Evolutionary conservation across 2,888 invertebrate genomes (phyloP).

Genomic region (Rhagophthalmus giganteus): DNA sequence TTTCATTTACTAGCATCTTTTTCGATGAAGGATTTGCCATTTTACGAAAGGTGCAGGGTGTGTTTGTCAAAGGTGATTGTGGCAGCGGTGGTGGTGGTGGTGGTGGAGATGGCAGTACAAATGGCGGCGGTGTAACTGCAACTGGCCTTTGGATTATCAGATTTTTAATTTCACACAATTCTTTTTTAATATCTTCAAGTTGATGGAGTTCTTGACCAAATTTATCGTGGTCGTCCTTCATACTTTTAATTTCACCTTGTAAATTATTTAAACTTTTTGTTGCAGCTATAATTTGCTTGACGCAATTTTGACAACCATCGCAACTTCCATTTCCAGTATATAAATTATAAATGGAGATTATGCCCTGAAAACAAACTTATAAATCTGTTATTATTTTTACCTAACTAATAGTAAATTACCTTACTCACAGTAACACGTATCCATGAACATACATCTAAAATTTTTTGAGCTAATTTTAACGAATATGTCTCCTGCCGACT

Average conservation of each 20-base stretch:
- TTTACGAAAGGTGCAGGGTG: no score
- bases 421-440: slow-evolving; percentile 43
- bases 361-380: slow-evolving; percentile 21
- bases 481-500: slow-evolving; percentile 39
- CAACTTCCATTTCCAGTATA: slow-evolving; percentile 6
- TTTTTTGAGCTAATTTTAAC: slow-evolving; percentile 38
- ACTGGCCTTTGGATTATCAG: neutral
- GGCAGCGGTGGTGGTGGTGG: slow-evolving; percentile 43
- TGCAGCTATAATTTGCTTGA: slow-evolving; percentile 33
- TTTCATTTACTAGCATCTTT: no score
- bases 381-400: no score
- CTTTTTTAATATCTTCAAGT: slow-evolving; percentile 33
- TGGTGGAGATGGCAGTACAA: slow-evolving; percentile 40
- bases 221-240: slow-evolving; percentile 20
- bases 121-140: slow-evolving; percentile 32
- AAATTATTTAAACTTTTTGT: slow-evolving; percentile 33
- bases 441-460: slow-evolving; percentile 41
- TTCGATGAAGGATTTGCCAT: no score
- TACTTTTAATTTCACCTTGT: slow-evolving; percentile 16
- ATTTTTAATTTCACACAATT: slow-evolving; percentile 35
- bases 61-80: slow-evolving; percentile 24
- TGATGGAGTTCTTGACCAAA: no score
- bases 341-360: slow-evolving; percentile 16
- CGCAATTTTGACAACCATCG: slow-evolving; percentile 34
- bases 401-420: slow-evolving; percentile 34